phyloP scores from a whole-genome alignment of 2,113 vertebrate genomes.

The Axis porcinus region DNA sequence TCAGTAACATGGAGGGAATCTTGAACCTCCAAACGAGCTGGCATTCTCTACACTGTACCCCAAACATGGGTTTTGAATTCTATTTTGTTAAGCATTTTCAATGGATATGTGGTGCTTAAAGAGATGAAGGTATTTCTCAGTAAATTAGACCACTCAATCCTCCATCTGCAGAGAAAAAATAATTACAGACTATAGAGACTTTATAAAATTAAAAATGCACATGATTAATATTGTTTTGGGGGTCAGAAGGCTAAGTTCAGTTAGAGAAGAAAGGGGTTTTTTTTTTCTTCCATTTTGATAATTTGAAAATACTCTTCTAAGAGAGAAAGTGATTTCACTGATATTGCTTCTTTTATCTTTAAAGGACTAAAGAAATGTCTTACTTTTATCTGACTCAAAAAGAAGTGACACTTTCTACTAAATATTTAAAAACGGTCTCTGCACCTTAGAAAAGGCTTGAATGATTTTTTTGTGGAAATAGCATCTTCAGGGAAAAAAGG shows the following conservation, averaged over 20 bases:
- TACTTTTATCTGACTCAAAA: conserved; percentile 66
- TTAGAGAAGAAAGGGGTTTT: neutral
- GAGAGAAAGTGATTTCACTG: conserved; percentile 43
- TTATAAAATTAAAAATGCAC: conserved; percentile 18
- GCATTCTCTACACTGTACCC: neutral
- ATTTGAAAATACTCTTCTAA: conserved; percentile 62
- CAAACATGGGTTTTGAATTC: neutral
- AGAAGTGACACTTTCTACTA: conserved; percentile 65
- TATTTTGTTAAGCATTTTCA: neutral
- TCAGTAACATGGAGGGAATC: neutral
- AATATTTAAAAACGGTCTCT: conserved; percentile 78
- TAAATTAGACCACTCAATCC: neutral
- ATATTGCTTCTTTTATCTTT: conserved; percentile 68
- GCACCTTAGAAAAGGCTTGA: conserved; percentile 69
- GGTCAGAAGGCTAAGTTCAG: conserved; percentile 36
- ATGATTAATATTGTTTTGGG: neutral
- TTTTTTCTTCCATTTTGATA: conserved; percentile 60
- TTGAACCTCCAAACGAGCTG: neutral
- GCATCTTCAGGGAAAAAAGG: conserved; percentile 56
- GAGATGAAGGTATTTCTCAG: neutral
- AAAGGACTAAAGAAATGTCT: conserved; percentile 62
- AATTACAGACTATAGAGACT: neutral
- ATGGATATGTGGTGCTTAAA: neutral
- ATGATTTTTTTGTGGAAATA: conserved; percentile 63
- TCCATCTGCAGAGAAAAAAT: neutral